Percentiles rank a stretch among this genome's conserved stretches.
These are phyloP conservation scores for Amblyornis subalaris DNA, from an alignment of 2,113 vertebrate genomes.

Conservation along the genomic window DNA sequence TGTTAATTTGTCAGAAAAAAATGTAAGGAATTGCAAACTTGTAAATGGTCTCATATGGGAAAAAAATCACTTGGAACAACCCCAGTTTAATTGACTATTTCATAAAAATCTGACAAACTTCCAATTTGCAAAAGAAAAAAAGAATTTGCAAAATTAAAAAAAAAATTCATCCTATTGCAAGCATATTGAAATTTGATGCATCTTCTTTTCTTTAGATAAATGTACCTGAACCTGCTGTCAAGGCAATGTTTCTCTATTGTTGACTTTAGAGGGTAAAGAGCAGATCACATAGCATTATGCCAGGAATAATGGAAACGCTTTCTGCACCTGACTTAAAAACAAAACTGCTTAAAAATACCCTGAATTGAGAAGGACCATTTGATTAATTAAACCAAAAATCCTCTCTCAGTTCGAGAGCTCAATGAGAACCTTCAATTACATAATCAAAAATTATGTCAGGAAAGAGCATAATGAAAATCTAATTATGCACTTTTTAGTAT, in stretches of 20 bases:
- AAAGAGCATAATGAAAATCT: constrained; percentile 45
- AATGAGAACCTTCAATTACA: constrained; percentile 40
- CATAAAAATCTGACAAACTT: neutral
- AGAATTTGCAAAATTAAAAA: neutral
- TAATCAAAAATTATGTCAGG: constrained; percentile 50
- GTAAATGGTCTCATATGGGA: neutral
- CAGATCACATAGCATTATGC: neutral
- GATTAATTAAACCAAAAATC: constrained; percentile 41
- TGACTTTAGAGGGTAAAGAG: neutral
- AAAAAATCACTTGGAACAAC: neutral
- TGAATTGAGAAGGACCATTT: neutral
- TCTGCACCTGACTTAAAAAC: neutral
- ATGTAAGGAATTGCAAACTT: neutral
- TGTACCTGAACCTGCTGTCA: neutral
- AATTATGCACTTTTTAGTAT: constrained; percentile 32
- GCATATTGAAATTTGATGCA: neutral
- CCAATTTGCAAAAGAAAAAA: neutral
- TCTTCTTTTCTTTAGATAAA: neutral
- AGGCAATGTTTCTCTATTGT: neutral
- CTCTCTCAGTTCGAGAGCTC: constrained; percentile 10
- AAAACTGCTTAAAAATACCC: neutral
- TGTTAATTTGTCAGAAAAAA: neutral
- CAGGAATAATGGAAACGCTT: neutral
- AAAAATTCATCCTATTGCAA: neutral
- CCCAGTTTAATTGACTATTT: neutral